Conservation (phyloP, 2,888 invertebrate genomes). For the Himalopsyche tibetana region DNA sequence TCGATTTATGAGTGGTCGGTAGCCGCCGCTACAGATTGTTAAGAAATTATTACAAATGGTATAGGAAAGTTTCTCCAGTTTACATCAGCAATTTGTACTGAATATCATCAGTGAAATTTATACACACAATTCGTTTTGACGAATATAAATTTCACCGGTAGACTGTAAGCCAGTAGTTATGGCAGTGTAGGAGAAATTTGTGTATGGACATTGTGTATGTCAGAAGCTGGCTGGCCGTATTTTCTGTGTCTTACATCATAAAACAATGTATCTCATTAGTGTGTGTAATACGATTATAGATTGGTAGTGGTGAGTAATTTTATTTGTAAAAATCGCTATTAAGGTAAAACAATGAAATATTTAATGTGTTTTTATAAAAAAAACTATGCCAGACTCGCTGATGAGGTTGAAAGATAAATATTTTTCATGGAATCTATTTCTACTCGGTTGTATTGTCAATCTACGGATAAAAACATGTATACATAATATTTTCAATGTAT, state of each 20-base stretch:
- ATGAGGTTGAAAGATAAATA: too few species aligned
- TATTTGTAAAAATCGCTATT: not conserved
- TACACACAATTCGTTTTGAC: not conserved
- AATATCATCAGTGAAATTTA: not conserved
- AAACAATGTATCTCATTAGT: constrained; percentile 45
- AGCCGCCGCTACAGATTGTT: constrained; percentile 51
- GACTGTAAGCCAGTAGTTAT: not conserved
- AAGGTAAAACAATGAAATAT: too few species aligned
- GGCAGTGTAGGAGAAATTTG: constrained; percentile 7
- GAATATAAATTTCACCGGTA: constrained; percentile 24
- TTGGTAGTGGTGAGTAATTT: not conserved
- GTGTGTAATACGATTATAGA: not conserved
- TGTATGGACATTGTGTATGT: not conserved
- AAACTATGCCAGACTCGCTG: too few species aligned
- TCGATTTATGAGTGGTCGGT: constrained; percentile 50
- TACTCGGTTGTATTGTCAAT: too few species aligned
- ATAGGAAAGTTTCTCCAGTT: constrained; percentile 47
- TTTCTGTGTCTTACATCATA: constrained; percentile 39
- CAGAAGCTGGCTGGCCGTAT: constrained; percentile 14
- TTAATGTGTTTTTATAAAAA: too few species aligned
- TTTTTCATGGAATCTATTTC: too few species aligned
- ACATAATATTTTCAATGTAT: too few species aligned
- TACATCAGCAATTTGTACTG: not conserved
- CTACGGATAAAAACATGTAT: too few species aligned
- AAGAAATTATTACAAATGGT: constrained; percentile 50